Evolutionary conservation across 1,140 invertebrate genomes (phyloP), one percentile per base, ranked within the genome.

Genomic region (Cheumatopsyche charites): DNA sequence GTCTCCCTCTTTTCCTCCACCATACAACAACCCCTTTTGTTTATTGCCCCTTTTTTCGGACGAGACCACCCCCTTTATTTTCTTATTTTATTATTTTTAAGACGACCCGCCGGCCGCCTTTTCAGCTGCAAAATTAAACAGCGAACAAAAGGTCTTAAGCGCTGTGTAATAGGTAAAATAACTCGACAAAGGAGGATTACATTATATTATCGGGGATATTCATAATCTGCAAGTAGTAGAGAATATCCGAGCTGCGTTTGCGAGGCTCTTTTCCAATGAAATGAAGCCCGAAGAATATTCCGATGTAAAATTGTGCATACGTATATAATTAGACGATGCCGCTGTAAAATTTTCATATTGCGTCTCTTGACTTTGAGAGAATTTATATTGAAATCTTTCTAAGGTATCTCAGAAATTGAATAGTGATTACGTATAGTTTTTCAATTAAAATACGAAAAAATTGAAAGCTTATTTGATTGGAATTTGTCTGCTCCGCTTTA

Each of bases 111-210:
- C 29, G 29, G 29, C 29, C 29, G 43, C 43, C 62, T 65, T 47
- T 66, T 62, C 49, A 62, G 67, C 26, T 70, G 67, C 67, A 70
- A 70, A 70, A 70, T 70, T 70, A 70, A 70, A 70, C 42, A 43
- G 67, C 67, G 52, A 62, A 69, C 36, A 66, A 66, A 66, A 66
- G 63, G 42, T 42, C 43, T 47, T 26, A 63, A 71, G 69, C 61
- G 36, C 61, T 21, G 41, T 21, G 41, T 52, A 62, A 62, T 62
- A 47, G 69, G 49, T 71, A 71, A 71, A 71, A 71, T 71, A 63
- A 63, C 61, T 71, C 29, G 69, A 71, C 69, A 71, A 71, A 71
- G 69, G 61, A 6, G 61, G 55, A 63, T 63, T 71, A n/a, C n/a
- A n/a, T n/a, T n/a, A 65, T 71, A 49, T 65, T 62, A 71, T 71